Evolutionary conservation across 2,888 invertebrate species (phyloP), one percentile per base, ranked within the genome.

Genomic region (Polydrusus cervinus): DNA sequence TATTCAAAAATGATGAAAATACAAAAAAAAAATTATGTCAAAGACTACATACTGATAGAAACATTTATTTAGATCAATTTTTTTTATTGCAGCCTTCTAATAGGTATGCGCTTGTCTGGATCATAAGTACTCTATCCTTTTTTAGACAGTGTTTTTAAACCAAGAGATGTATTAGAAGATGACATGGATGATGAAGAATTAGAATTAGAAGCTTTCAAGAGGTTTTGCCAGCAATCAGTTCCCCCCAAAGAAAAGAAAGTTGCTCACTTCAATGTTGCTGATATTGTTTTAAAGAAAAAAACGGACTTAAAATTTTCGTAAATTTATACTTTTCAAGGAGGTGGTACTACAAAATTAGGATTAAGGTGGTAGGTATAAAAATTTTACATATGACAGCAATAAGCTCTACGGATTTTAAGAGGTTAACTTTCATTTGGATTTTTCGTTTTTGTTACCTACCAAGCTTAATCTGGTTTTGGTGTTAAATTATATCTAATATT

Each of bases 201-300:
- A 1, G 96, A 96, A 85, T 89, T 95, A 78, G 96, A 96, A 84
- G 93, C 94, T 1, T 95, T 96, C 88, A 96, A 97, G 86, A 91
- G 95, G 18, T 95, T 95, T 87, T 95, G 95, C 80, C 93, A 93
- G 83, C 94, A 94, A 85, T 95, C 95, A 78, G 93, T 95, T 78
- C 93, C 94, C 66, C 92, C 93, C 0, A 92, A 92, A 78, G 90
- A 92, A 80, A 93, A 94, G 84, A 93, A 93, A 87, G 92, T 93
- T 81, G 86, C 87, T 84, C 92, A 93, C 86, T 90, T 95, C 81
- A 94, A 95, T 88, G 90, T 95, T 81, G 93, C 94, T 86, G 94
- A 95, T 85, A 92, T 93, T 83, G 90, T 93, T 79, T 88, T 92
- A 78, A 91, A 91, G 86, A 92, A 91, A 85, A 91, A 91, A 82